A percentile compares a stretch with the other conserved stretches of the same genome.
Evolutionary conservation across 2,888 invertebrate genomes (phyloP).

Genomic region (Drosophila meridiana): DNA sequence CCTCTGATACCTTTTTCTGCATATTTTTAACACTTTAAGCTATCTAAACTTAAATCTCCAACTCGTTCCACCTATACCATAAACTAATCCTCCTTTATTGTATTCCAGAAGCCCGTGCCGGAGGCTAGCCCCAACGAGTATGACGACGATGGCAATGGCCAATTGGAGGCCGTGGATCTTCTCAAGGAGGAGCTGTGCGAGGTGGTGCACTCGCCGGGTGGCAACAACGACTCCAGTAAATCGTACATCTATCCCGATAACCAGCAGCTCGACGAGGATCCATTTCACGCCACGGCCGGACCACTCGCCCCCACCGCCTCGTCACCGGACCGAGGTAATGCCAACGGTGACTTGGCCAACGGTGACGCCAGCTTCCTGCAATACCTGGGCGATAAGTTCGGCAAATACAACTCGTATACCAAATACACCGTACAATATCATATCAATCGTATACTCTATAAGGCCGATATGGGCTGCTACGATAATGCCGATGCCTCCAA

Average conservation of each 20-base stretch:
- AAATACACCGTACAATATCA: constrained; percentile 60
- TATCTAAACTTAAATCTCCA: background rate
- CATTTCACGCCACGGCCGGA: constrained; percentile 8
- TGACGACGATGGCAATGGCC: constrained; percentile 17
- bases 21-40: background rate
- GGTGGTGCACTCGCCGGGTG: constrained; percentile 10
- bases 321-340: background rate
- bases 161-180: constrained; percentile 43
- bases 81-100: background rate
- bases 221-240: constrained; percentile 12
- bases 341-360: background rate
- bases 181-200: constrained; percentile 47
- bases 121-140: constrained; percentile 7
- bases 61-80: background rate
- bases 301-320: background rate
- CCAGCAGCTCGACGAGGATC: constrained; percentile 14
- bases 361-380: constrained; percentile 53
- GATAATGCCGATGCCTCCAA: constrained; percentile 43
- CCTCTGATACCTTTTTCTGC: background rate
- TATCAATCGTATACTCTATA: constrained; percentile 58
- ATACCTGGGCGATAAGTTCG: constrained; percentile 50
- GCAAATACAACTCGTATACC: constrained; percentile 51
- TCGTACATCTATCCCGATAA: constrained; percentile 17
- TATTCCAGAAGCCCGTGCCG: constrained; percentile 23
- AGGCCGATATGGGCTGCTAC: constrained; percentile 63